Evolutionary conservation across 2,113 vertebrate species (phyloP).

Genomic region (Oenanthe melanoleuca): DNA sequence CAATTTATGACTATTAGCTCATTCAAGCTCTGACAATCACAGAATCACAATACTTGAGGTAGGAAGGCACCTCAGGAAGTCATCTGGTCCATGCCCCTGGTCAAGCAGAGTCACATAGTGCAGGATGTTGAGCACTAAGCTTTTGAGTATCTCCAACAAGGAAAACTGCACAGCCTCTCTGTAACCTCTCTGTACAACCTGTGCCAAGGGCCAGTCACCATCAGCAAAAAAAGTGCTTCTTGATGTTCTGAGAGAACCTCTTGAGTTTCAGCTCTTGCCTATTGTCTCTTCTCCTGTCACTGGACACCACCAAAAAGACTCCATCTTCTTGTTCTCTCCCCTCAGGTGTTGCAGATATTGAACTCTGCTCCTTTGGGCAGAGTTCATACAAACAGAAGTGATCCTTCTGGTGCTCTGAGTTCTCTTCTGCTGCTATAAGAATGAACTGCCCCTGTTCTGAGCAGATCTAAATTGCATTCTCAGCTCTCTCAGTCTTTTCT

Average conservation of each 20-base stretch:
- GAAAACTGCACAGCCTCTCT: neutral
- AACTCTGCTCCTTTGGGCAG: neutral
- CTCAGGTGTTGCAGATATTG: neutral
- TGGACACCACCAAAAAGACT: neutral
- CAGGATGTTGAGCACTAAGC: neutral
- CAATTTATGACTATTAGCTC: neutral
- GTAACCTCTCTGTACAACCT: neutral
- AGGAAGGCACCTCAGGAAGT: neutral
- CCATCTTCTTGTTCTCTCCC: neutral
- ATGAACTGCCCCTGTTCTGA: neutral
- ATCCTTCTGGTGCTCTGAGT: neutral
- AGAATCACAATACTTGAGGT: neutral
- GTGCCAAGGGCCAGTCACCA: neutral
- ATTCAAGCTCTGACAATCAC: neutral
- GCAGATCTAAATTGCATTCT: neutral
- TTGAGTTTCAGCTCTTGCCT: neutral
- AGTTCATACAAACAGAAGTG: neutral
- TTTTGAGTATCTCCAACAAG: neutral
- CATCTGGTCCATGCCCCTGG: accelerated
- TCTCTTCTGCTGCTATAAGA: neutral
- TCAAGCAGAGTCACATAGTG: accelerated
- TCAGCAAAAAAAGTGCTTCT: neutral
- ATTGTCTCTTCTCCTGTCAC: neutral
- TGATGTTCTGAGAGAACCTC: neutral
- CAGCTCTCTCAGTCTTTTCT: neutral